Base-by-base conservation (phyloP, 1,140 invertebrate genomes). In the Cataglyphis hispanica region DNA sequence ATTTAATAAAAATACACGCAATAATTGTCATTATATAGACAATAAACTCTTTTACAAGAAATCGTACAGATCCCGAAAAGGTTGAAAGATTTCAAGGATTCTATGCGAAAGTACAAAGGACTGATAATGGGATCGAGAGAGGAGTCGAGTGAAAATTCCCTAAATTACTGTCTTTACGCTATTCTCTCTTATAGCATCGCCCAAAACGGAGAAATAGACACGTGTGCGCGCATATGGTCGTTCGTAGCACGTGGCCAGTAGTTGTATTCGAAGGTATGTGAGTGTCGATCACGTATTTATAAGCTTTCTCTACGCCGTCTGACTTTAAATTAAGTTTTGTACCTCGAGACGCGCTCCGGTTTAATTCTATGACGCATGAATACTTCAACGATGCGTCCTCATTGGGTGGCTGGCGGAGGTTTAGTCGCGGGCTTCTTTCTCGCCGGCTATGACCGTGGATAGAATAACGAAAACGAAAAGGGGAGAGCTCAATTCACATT, bases 291-390 rank as follows among this genome's bases (percentile, higher is more conserved):
- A 85, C 84, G 81, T 90, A 91, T 91, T 91, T 91, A 86, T 90
- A 81, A 89, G 89, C 86, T 74, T 84, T 86, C 76, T 43, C 88
- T 70, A 87, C 84, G 80, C 74, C 46, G 81, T 61, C 76, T 66
- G 84, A 91, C 78, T 91, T 88, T 87, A 89, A 91, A 91, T 91
- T 87, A 88, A 77, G 50, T 81, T 81, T 43, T 22, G 72, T 86
- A 77, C 53, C 83, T 89, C 77, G 56, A 87, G 78, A 53, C 50
- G 16, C 22, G 11, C 22, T 46, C 56, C 50, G 69, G 56, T 89
- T 91, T 91, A 92, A 91, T 81, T 89, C 66, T 63, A 72, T 70
- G 83, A 86, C 37, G 76, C 83, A 88, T 89, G 84, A 90, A 90
- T 91, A 87, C 77, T 90, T 91, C 85, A 91, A 56, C 50, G 58